Evolutionary conservation across 2,113 vertebrate genomes (phyloP).

Genomic region (Vidua macroura): DNA sequence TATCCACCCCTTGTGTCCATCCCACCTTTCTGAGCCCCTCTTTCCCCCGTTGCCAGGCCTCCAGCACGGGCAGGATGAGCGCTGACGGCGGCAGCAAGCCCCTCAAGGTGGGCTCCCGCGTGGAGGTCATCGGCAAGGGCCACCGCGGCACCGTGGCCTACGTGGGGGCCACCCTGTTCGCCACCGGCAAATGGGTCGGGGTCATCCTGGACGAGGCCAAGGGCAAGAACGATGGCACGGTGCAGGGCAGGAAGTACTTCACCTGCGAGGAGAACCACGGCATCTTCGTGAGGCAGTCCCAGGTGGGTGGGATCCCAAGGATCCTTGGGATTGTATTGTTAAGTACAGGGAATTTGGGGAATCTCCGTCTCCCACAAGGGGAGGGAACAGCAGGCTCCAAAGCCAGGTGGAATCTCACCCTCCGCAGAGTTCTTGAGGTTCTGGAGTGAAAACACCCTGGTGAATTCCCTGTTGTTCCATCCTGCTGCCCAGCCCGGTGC

Average conservation of each 20-base stretch:
- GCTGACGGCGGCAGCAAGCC: conserved; percentile 81
- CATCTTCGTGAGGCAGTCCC: conserved; percentile 96
- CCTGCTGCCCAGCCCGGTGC: not conserved
- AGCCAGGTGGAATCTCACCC: fast-evolving
- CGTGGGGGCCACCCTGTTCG: conserved; percentile 91
- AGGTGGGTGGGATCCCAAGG: conserved; percentile 69
- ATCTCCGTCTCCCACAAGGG: fast-evolving
- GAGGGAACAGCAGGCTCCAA: not conserved
- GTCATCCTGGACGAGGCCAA: conserved; percentile 95
- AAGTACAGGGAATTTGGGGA: not conserved
- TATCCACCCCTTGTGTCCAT: fast-evolving
- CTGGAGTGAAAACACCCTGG: fast-evolving
- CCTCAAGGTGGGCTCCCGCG: conserved; percentile 88
- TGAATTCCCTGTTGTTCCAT: fast-evolving
- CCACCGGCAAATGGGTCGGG: conserved; percentile 96
- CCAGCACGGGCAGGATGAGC: conserved; percentile 89
- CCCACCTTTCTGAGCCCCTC: fast-evolving
- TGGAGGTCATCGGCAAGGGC: conserved; percentile 96
- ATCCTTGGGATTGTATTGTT: fast-evolving
- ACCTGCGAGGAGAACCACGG: conserved; percentile 91
- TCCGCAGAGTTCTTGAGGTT: not conserved
- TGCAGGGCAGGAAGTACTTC: conserved; percentile 95
- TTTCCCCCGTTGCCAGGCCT: conserved; percentile 66
- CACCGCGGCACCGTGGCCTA: conserved; percentile 93
- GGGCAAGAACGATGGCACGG: conserved; percentile 95